These are phyloP conservation scores for Echeneis naucrates DNA, from an alignment of 2,797 vertebrate genomes.

Conservation along the genomic window DNA sequence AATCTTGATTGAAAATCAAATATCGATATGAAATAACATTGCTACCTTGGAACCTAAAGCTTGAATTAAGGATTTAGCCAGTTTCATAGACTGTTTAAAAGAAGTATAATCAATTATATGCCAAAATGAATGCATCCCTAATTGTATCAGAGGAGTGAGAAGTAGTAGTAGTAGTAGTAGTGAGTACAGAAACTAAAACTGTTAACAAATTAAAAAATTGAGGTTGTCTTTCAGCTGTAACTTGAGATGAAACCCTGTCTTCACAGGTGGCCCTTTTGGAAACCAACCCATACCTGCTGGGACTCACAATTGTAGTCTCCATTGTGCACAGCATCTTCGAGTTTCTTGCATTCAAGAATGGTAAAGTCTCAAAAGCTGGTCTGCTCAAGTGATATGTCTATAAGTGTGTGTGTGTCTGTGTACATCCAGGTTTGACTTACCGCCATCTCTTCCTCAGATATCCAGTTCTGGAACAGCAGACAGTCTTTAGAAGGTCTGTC, in stretches of 20 bases:
- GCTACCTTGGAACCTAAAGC: too few relatives aligned
- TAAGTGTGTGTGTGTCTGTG: background rate
- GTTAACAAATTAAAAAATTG: too few relatives aligned
- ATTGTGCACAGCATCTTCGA: constrained; percentile 98
- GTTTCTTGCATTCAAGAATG: constrained; percentile 97
- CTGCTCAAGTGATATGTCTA: too few relatives aligned
- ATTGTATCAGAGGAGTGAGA: background rate
- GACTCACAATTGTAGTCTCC: constrained; percentile 93
- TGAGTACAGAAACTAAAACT: too few relatives aligned
- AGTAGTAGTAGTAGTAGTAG: too few relatives aligned
- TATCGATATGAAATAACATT: too few relatives aligned
- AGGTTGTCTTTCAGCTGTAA: constrained; percentile 4
- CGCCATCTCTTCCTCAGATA: constrained; percentile 83
- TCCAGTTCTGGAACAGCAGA: constrained; percentile 98
- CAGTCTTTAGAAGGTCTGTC: constrained; percentile 96
- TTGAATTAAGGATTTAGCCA: too few relatives aligned
- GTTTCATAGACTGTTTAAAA: too few relatives aligned
- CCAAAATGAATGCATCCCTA: background rate
- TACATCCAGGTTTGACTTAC: background rate
- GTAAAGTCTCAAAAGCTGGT: constrained; percentile 71
- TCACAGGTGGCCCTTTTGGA: constrained; percentile 93
- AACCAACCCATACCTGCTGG: constrained; percentile 95
- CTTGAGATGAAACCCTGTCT: constrained; percentile 17
- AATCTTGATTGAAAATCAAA: too few relatives aligned
- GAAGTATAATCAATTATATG: too few relatives aligned